Conservation (phyloP, 2,113 vertebrate genomes). For the Myocastor coypus region DNA sequence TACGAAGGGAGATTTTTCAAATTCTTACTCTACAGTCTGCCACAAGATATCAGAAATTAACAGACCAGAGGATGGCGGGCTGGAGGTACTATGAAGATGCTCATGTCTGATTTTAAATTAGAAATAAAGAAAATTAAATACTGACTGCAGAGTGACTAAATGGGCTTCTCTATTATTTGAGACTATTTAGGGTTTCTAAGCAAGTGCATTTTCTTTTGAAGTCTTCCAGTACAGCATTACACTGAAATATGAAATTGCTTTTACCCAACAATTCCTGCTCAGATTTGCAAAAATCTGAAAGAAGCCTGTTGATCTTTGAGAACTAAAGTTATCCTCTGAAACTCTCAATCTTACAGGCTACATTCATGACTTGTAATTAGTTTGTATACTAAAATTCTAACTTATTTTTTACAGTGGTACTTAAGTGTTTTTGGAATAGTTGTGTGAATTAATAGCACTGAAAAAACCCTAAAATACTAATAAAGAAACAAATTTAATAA, state of each 20-base stretch:
- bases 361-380: neutral
- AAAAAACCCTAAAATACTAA: neutral
- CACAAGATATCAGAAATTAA: slow-evolving; percentile 68
- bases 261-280: slow-evolving; percentile 17
- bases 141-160: slow-evolving; percentile 75
- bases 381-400: neutral
- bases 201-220: neutral
- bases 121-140: slow-evolving; percentile 68
- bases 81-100: slow-evolving; percentile 54
- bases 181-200: slow-evolving; percentile 44
- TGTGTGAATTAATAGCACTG: neutral
- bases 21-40: slow-evolving; percentile 57
- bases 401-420: neutral
- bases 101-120: slow-evolving; percentile 62
- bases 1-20: slow-evolving; percentile 71
- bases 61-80: slow-evolving; percentile 54
- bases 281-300: neutral
- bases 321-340: neutral
- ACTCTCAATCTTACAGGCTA: neutral
- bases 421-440: neutral
- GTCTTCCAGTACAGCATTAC: neutral
- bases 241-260: slow-evolving; percentile 20
- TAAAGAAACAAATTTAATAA: neutral
- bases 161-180: slow-evolving; percentile 72
- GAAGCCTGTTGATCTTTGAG: slow-evolving; percentile 4